phyloP scores from a whole-genome alignment of 2,113 vertebrate species.

The Myodes glareolus region DNA sequence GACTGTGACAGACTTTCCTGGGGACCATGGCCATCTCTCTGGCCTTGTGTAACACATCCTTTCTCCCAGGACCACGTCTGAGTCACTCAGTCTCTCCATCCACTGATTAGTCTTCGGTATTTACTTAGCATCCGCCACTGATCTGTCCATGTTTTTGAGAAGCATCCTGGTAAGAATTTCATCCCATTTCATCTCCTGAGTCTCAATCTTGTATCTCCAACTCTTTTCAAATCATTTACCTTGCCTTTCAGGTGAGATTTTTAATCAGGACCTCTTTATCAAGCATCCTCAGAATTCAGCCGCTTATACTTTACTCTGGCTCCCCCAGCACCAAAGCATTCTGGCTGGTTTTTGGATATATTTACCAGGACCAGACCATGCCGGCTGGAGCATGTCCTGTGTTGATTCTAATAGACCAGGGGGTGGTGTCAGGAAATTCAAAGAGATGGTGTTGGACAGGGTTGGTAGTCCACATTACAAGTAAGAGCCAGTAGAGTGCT shows the following conservation, averaged over 20 bases:
- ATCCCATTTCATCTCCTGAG: not conserved
- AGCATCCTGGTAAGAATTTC: not conserved
- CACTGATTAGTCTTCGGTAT: not conserved
- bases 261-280: not conserved
- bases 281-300: not conserved
- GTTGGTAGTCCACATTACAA: not conserved
- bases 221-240: not conserved
- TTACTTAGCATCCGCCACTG: not conserved
- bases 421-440: not conserved
- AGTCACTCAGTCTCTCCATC: not conserved
- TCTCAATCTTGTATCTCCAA: not conserved
- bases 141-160: not conserved
- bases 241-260: not conserved
- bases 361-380: not conserved
- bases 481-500: not conserved
- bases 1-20: not conserved
- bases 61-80: not conserved
- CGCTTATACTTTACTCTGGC: not conserved
- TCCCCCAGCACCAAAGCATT: too few relatives aligned
- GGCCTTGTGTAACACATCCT: too few relatives aligned
- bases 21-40: accelerated
- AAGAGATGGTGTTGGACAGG: not conserved
- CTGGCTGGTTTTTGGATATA: not conserved
- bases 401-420: not conserved
- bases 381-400: accelerated